These are phyloP conservation scores for Telenomus remus DNA, from an alignment of 1,140 invertebrate species.

Conservation along the genomic window DNA sequence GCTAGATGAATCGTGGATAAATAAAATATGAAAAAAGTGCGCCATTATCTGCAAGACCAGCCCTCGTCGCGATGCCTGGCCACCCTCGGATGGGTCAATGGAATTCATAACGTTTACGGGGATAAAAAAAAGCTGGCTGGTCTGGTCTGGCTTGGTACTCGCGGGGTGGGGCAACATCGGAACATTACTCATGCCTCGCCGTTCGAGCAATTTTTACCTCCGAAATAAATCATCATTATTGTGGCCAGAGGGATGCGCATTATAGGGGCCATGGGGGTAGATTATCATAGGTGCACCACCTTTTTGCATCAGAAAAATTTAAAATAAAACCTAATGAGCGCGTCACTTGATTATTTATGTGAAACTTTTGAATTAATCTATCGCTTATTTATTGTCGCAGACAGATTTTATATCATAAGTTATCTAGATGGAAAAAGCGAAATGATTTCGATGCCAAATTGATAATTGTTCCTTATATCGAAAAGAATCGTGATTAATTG, in stretches of 20 bases:
- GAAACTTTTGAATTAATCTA: conserved; percentile 25
- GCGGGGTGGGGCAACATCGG: conserved; percentile 66
- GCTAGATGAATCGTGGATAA: conserved; percentile 61
- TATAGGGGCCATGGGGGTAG: conserved; percentile 69
- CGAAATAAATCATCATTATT: conserved; percentile 76
- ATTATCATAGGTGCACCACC: conserved; percentile 65
- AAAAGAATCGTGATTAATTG: conserved; percentile 66
- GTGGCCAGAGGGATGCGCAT: conserved; percentile 70
- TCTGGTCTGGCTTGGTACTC: conserved; percentile 51
- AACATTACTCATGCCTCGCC: conserved; percentile 72
- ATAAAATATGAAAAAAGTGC: conserved; percentile 68
- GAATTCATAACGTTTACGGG: conserved; percentile 72
- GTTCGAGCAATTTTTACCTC: conserved; percentile 73
- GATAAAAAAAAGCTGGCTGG: conserved; percentile 65
- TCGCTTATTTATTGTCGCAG: conserved; percentile 3
- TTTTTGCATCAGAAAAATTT: conserved; percentile 31
- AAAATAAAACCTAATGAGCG: conserved; percentile 51
- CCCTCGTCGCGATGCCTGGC: conserved; percentile 62
- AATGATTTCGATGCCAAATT: no score
- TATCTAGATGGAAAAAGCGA: no score
- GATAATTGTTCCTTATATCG: conserved; percentile 3
- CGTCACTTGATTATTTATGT: conserved; percentile 29
- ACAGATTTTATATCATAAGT: no score
- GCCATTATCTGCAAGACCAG: conserved; percentile 70
- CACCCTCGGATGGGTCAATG: conserved; percentile 67